A percentile compares a stretch with the other conserved stretches of the same genome.
Conservation (phyloP, 2,113 vertebrate genomes). For the Leptodactylus fuscus region DNA sequence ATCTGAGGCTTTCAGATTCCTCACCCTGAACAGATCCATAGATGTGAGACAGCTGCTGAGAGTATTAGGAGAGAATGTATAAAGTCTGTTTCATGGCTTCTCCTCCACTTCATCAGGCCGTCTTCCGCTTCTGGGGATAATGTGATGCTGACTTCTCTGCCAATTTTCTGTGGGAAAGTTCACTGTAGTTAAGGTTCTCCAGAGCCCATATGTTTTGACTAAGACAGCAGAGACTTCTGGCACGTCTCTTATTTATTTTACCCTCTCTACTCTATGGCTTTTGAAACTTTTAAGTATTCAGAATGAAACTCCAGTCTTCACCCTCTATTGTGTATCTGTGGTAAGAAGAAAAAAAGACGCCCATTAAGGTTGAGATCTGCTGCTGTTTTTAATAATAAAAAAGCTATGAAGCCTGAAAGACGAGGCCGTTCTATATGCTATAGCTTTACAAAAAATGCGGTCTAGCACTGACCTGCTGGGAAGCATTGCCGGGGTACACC, state of each 20-base stretch:
- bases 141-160: conserved; percentile 34
- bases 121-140: conserved; percentile 46
- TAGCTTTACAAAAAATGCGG: too few species aligned
- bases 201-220: conserved; percentile 55
- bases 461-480: background rate
- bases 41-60: conserved; percentile 31
- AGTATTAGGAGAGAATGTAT: conserved; percentile 41
- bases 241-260: conserved; percentile 43
- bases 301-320: background rate
- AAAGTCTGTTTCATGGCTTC: conserved; percentile 2
- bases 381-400: background rate
- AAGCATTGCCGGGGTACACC: too few species aligned
- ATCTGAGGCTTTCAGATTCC: background rate
- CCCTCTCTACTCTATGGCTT: conserved; percentile 3
- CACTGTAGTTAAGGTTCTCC: conserved; percentile 33
- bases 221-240: conserved; percentile 35
- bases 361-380: background rate
- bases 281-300: conserved; percentile 5
- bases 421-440: background rate
- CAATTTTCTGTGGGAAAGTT: conserved; percentile 58
- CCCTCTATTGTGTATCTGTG: background rate
- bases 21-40: background rate
- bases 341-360: background rate
- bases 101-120: conserved; percentile 34
- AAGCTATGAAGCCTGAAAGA: background rate